Conservation (phyloP, 2,797 vertebrate species). For the Parotocinclus haroldoi region DNA sequence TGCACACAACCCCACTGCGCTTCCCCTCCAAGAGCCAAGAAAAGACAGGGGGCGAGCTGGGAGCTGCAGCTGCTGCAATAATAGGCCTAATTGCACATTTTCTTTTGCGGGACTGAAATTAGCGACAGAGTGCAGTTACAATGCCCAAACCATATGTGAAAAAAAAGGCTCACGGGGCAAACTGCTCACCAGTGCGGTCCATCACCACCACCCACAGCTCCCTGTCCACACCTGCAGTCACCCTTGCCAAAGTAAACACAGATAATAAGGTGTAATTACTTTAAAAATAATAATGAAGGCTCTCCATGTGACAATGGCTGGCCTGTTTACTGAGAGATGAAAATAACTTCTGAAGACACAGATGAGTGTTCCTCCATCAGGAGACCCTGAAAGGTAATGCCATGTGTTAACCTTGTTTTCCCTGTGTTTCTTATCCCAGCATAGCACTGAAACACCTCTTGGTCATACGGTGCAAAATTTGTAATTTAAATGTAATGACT, state of each 20-base stretch:
- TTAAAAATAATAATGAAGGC: constrained; percentile 87
- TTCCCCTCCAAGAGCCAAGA: constrained; percentile 48
- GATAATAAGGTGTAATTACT: constrained; percentile 98
- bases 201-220: constrained; percentile 82
- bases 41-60: constrained; percentile 70
- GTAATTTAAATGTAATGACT: too few species aligned
- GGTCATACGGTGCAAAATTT: too few species aligned
- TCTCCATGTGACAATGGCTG: constrained; percentile 83
- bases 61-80: constrained; percentile 94
- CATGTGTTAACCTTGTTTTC: constrained; percentile 45
- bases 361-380: constrained; percentile 66
- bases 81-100: constrained; percentile 94
- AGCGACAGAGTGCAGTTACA: constrained; percentile 88
- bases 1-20: constrained; percentile 33
- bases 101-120: constrained; percentile 90
- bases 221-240: constrained; percentile 91
- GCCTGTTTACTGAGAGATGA: constrained; percentile 85
- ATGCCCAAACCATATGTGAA: constrained; percentile 80
- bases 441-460: too few species aligned
- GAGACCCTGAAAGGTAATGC: constrained; percentile 60
- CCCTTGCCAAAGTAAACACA: constrained; percentile 94
- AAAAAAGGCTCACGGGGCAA: constrained; percentile 72
- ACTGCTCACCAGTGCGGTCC: constrained; percentile 75
- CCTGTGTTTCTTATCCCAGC: too few species aligned
- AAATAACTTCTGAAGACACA: constrained; percentile 72